phyloP scores from a whole-genome alignment of 2,113 vertebrate genomes.

The Zeus faber region DNA sequence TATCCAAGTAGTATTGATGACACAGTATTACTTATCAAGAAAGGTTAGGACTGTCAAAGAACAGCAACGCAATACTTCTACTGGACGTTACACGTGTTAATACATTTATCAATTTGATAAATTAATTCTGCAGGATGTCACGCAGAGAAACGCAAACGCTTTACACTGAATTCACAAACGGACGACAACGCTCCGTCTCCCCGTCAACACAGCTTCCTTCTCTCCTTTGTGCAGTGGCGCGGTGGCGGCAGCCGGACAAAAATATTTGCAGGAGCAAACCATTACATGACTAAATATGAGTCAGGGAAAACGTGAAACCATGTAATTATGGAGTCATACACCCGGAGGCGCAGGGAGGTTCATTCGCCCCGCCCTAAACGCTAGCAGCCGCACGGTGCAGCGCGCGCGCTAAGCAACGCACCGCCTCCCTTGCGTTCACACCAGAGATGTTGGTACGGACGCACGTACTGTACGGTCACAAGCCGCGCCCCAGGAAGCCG shows the following conservation, averaged over 20 bases:
- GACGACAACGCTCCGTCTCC: too few relatives aligned
- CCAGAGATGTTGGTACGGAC: too few relatives aligned
- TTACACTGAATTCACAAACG: slow-evolving; percentile 9
- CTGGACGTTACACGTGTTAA: too few relatives aligned
- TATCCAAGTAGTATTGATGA: too few relatives aligned
- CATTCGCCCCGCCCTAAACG: slow-evolving; percentile 36
- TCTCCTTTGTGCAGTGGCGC: slow-evolving; percentile 43
- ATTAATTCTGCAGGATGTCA: too few relatives aligned
- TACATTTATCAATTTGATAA: too few relatives aligned
- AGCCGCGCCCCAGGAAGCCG: too few relatives aligned
- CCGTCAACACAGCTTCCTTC: not conserved
- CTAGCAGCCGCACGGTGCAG: slow-evolving; percentile 26
- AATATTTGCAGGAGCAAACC: slow-evolving; percentile 48
- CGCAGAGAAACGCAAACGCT: too few relatives aligned
- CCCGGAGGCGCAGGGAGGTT: slow-evolving; percentile 38
- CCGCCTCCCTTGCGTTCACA: slow-evolving; percentile 22
- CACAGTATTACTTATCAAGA: too few relatives aligned
- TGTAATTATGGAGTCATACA: slow-evolving; percentile 52
- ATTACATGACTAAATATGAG: slow-evolving; percentile 56
- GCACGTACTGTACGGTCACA: too few relatives aligned
- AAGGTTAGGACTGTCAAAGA: too few relatives aligned
- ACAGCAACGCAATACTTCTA: too few relatives aligned
- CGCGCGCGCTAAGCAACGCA: not conserved
- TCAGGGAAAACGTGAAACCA: slow-evolving; percentile 51
- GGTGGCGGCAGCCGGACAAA: slow-evolving; percentile 37